Evolutionary conservation across 2,113 vertebrate species (phyloP).

Genomic region (Sigmodon hispidus): DNA sequence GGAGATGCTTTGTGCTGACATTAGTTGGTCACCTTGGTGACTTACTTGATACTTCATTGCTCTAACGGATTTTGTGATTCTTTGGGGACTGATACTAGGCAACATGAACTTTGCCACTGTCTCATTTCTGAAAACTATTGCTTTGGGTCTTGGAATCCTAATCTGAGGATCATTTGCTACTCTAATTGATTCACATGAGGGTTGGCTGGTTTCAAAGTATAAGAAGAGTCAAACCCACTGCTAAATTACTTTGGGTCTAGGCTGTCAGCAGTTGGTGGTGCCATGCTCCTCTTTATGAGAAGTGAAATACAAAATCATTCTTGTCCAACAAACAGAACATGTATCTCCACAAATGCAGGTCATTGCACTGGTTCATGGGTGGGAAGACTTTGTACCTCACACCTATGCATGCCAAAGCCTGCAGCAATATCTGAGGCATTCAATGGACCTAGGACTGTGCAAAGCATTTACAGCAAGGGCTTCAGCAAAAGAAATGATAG

Average conservation of each 20-base stretch:
- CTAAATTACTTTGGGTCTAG: neutral
- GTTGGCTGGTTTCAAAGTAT: neutral
- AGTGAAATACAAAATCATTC: neutral
- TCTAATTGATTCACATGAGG: neutral
- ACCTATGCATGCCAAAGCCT: constrained; percentile 66
- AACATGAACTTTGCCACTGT: neutral
- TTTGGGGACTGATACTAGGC: neutral
- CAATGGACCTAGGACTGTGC: constrained; percentile 90
- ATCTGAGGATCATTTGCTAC: neutral
- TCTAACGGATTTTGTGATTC: neutral
- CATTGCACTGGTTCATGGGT: neutral
- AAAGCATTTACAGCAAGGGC: constrained; percentile 93
- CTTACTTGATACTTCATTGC: neutral
- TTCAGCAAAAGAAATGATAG: constrained; percentile 87
- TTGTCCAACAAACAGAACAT: neutral
- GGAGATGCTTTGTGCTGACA: neutral
- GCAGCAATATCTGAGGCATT: constrained; percentile 88
- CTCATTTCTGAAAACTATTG: neutral
- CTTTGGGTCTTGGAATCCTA: neutral
- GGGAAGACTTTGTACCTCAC: neutral
- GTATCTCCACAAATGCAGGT: neutral
- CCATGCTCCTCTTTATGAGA: neutral
- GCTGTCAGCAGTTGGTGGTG: neutral
- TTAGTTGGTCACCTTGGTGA: neutral
- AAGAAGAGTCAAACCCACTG: neutral